Evolutionary conservation across 1,140 invertebrate species (phyloP).

Genomic region (Paramacrobiotus metropolitanus): DNA sequence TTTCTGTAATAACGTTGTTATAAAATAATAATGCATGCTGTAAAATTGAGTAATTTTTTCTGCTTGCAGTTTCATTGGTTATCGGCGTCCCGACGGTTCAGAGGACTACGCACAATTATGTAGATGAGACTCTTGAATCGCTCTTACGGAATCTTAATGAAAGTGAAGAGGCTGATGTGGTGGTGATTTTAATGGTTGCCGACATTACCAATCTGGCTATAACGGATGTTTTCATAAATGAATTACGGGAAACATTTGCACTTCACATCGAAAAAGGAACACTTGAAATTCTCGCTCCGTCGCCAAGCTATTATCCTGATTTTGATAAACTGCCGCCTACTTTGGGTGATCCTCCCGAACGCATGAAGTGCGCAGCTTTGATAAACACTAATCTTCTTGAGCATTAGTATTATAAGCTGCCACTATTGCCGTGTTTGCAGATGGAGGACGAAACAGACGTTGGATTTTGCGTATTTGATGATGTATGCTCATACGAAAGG

Average conservation of each 20-base stretch:
- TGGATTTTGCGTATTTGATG: slow-evolving; percentile 88
- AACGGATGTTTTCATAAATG: slow-evolving; percentile 8
- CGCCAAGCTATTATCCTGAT: slow-evolving; percentile 64
- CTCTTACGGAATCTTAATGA: slow-evolving; percentile 4
- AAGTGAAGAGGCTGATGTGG: background rate
- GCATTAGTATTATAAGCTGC: too few relatives aligned
- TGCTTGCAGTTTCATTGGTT: slow-evolving; percentile 6
- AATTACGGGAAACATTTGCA: slow-evolving; percentile 37
- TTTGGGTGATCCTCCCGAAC: slow-evolving; percentile 59
- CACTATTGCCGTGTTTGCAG: too few relatives aligned
- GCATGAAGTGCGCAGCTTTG: slow-evolving; percentile 37
- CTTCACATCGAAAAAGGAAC: slow-evolving; percentile 48
- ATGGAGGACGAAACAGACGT: slow-evolving; percentile 88
- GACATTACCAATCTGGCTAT: slow-evolving; percentile 5
- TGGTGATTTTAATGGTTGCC: background rate
- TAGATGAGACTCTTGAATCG: slow-evolving; percentile 7
- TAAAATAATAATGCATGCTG: too few relatives aligned
- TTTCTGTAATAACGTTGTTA: too few relatives aligned
- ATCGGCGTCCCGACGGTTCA: slow-evolving; percentile 5
- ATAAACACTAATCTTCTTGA: too few relatives aligned
- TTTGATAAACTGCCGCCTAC: slow-evolving; percentile 47
- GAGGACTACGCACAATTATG: slow-evolving; percentile 6
- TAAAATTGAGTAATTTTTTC: slow-evolving; percentile 7
- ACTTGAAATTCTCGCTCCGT: slow-evolving; percentile 66
- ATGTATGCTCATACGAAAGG: slow-evolving; percentile 52